Evolutionary conservation across 2,797 vertebrate genomes (phyloP).

Genomic region (Gambusia yucatana): DNA sequence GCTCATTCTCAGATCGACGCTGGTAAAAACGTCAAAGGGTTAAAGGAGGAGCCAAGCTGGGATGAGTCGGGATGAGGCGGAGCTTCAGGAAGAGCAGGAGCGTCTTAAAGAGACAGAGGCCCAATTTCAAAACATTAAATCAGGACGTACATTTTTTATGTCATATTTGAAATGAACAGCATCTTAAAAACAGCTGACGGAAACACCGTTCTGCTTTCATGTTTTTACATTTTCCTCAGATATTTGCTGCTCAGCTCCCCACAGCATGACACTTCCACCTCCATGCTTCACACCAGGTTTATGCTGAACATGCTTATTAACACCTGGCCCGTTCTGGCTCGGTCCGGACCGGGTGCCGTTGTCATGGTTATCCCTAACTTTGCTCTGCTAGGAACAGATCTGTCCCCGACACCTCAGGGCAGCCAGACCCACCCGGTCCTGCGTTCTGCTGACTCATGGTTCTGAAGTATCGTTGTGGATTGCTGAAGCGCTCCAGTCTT

Average conservation of each 20-base stretch:
- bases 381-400: neutral
- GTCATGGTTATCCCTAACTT: neutral
- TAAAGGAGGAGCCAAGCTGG: neutral
- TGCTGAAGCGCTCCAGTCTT: constrained; percentile 25
- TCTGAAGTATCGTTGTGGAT: constrained; percentile 26
- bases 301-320: neutral
- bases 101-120: neutral
- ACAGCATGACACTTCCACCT: neutral
- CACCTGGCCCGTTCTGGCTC: neutral
- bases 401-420: neutral
- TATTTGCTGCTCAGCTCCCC: neutral
- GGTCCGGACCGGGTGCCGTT: neutral
- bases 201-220: neutral
- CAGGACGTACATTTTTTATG: neutral
- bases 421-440: neutral
- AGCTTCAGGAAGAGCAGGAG: neutral
- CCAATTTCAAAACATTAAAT: neutral
- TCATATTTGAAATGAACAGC: neutral
- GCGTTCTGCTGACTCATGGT: constrained; percentile 38
- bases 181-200: neutral
- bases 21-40: too few relatives aligned
- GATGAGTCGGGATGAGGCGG: neutral
- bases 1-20: too few relatives aligned
- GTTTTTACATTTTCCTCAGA: neutral
- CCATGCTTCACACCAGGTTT: neutral